Evolutionary conservation across 2,797 vertebrate species (phyloP).

Genomic region (Thaleichthys pacificus): DNA sequence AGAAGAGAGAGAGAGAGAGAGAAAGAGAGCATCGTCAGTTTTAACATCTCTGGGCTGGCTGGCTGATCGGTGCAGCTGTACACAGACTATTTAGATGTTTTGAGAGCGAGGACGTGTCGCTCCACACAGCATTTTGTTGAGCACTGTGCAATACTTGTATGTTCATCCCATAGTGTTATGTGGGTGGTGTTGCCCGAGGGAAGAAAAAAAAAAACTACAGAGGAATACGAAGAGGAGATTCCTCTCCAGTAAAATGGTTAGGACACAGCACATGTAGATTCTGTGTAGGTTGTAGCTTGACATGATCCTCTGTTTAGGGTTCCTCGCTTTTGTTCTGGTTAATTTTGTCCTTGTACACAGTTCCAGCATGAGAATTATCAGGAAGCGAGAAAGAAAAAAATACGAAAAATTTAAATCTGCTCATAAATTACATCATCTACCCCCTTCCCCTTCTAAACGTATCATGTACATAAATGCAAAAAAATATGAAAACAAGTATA

Average conservation of each 20-base stretch:
- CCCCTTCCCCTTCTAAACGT: constrained; percentile 48
- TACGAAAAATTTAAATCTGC: not conserved
- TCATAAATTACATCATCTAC: constrained; percentile 38
- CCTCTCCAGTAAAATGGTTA: constrained; percentile 62
- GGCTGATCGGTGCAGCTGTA: constrained; percentile 77
- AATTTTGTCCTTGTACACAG: constrained; percentile 60
- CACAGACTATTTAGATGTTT: constrained; percentile 50
- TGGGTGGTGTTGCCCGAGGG: constrained; percentile 54
- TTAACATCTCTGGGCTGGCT: constrained; percentile 75
- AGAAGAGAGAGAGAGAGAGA: constrained; percentile 58
- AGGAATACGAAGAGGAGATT: constrained; percentile 48
- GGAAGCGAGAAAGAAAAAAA: constrained; percentile 69
- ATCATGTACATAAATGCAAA: constrained; percentile 63
- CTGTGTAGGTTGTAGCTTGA: constrained; percentile 67
- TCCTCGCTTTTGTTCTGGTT: constrained; percentile 47
- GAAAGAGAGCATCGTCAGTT: constrained; percentile 69
- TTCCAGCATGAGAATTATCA: constrained; percentile 72
- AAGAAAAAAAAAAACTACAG: constrained; percentile 18
- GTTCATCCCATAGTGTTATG: constrained; percentile 73
- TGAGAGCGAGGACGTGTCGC: constrained; percentile 62
- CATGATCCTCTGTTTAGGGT: constrained; percentile 57
- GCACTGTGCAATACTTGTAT: constrained; percentile 93
- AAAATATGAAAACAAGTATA: not conserved
- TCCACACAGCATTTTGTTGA: constrained; percentile 93
- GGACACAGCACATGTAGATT: constrained; percentile 74